Conservation (phyloP, 2,888 invertebrate species). For the Conistra vaccinii region DNA sequence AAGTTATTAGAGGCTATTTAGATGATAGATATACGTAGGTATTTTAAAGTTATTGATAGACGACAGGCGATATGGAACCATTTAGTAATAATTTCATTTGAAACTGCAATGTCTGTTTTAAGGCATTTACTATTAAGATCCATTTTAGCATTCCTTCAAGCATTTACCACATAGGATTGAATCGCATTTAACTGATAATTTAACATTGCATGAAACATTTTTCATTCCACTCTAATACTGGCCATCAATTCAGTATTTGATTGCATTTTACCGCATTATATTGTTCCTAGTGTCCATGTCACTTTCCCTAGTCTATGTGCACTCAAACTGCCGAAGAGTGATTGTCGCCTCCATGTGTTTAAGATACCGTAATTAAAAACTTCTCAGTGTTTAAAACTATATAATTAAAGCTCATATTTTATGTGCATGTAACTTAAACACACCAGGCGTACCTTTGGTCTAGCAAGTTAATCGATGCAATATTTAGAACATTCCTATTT, state of each 20-base stretch:
- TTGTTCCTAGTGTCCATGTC: constrained; percentile 84
- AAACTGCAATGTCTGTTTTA: constrained; percentile 68
- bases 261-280: constrained; percentile 58
- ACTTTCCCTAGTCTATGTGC: constrained; percentile 85
- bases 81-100: constrained; percentile 74
- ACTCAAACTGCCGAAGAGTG: constrained; percentile 90
- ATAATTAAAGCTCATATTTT: constrained; percentile 21
- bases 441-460: constrained; percentile 68
- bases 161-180: constrained; percentile 71
- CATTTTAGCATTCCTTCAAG: constrained; percentile 74
- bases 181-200: constrained; percentile 51
- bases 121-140: constrained; percentile 66
- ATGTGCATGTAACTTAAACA: constrained; percentile 73
- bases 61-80: constrained; percentile 77
- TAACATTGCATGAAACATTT: constrained; percentile 66
- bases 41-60: constrained; percentile 50
- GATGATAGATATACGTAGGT: constrained; percentile 50
- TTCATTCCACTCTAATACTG: constrained; percentile 63
- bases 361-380: constrained; percentile 69
- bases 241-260: constrained; percentile 46
- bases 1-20: constrained; percentile 56
- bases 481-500: constrained; percentile 60
- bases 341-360: constrained; percentile 81
- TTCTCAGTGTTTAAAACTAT: constrained; percentile 14
- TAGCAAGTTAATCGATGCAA: constrained; percentile 70